Conservation (phyloP, 2,888 invertebrate genomes). For the Unio delphinus region DNA sequence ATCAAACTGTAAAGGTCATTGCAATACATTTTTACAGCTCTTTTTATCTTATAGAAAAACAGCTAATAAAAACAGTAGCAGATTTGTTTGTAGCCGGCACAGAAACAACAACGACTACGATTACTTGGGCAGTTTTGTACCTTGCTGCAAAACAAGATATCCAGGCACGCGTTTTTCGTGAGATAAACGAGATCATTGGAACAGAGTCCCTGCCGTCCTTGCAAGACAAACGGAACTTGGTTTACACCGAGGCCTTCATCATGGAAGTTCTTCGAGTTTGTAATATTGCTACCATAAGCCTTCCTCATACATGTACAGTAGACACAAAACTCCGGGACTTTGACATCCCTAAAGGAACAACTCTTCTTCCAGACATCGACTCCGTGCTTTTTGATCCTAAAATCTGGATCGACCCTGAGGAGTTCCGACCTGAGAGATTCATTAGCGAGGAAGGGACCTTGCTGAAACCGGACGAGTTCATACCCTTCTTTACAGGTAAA, state of each 20-base stretch:
- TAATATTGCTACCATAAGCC: background rate
- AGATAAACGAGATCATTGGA: constrained; percentile 2
- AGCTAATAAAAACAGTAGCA: background rate
- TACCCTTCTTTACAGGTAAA: constrained; percentile 2
- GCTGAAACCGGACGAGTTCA: background rate
- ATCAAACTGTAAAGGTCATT: too few species aligned
- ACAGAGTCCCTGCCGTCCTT: background rate
- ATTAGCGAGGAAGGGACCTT: background rate
- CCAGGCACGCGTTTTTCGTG: background rate
- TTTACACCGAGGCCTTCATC: constrained; percentile 1
- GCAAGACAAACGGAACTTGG: constrained; percentile 5
- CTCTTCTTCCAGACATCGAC: background rate
- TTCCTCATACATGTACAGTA: background rate
- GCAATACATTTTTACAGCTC: too few species aligned
- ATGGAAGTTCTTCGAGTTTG: background rate
- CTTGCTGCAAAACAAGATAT: constrained; percentile 1
- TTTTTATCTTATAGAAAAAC: constrained; percentile 1
- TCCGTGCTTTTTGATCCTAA: background rate
- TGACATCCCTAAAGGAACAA: background rate
- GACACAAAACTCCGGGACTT: background rate
- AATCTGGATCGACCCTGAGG: background rate
- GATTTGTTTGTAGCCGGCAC: background rate
- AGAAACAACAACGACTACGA: constrained; percentile 6
- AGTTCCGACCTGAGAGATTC: constrained; percentile 1
- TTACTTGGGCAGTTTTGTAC: constrained; percentile 2